Conservation (phyloP, 2,113 vertebrate species). For the Mastomys coucha region DNA sequence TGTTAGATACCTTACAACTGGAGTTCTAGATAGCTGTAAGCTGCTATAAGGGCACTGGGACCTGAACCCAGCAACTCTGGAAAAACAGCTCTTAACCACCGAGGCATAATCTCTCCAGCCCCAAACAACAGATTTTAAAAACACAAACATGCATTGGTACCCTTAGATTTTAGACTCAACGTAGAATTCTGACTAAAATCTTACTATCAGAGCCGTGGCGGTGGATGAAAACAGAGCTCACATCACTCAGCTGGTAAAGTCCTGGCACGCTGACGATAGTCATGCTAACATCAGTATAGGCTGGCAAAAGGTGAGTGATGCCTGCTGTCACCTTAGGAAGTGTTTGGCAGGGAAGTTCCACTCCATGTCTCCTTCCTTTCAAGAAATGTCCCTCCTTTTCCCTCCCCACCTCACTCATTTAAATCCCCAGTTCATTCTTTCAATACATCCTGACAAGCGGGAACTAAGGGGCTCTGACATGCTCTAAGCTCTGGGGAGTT, state of each 20-base stretch:
- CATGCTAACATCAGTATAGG: not conserved
- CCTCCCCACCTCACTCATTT: not conserved
- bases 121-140: not conserved
- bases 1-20: not conserved
- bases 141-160: not conserved
- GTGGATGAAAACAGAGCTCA: not conserved
- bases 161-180: not conserved
- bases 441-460: not conserved
- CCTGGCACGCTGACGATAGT: not conserved
- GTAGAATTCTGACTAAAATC: slow-evolving; percentile 1
- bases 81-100: not conserved
- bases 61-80: not conserved
- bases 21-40: not conserved
- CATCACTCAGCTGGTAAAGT: slow-evolving; percentile 11
- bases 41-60: not conserved
- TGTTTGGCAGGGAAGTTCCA: not conserved
- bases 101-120: not conserved
- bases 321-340: not conserved
- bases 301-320: not conserved
- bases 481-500: not conserved
- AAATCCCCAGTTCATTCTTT: slow-evolving; percentile 28
- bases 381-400: not conserved
- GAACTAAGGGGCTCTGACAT: not conserved
- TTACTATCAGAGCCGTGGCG: not conserved
- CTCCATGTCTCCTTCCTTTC: not conserved